phyloP scores from a whole-genome alignment of 2,797 vertebrate genomes.

The Sebastes steindachneri region DNA sequence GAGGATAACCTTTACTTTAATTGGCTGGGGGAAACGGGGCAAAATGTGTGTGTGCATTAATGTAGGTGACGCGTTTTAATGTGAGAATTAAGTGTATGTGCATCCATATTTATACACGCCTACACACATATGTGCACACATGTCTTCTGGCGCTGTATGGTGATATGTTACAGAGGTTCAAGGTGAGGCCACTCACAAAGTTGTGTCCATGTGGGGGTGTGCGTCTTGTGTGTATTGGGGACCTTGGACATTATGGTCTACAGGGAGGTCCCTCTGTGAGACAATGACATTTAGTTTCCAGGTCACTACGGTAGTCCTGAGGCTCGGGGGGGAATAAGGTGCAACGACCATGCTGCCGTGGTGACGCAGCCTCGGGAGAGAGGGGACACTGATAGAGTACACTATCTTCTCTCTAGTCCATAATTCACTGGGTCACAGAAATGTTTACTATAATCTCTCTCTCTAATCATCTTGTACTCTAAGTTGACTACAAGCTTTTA shows the following conservation, averaged over 20 bases:
- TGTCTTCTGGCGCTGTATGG: not conserved
- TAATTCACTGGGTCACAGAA: not conserved
- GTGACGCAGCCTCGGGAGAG: constrained; percentile 14
- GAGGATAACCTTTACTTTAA: constrained; percentile 70
- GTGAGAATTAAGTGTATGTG: not conserved
- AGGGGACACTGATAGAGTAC: not conserved
- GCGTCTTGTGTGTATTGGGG: not conserved
- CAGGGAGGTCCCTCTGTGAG: constrained; percentile 33
- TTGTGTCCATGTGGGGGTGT: not conserved
- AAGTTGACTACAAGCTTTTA: not conserved
- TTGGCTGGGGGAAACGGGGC: constrained; percentile 50
- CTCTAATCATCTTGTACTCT: not conserved
- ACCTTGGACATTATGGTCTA: constrained; percentile 19
- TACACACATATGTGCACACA: not conserved
- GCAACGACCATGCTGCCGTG: constrained; percentile 24
- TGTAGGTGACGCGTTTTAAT: constrained; percentile 27
- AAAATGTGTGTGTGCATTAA: constrained; percentile 12
- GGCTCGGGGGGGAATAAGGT: constrained; percentile 26
- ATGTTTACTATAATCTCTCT: not conserved
- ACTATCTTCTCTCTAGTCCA: not conserved
- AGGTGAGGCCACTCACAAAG: constrained; percentile 9
- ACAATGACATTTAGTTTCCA: constrained; percentile 65
- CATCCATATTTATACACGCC: constrained; percentile 17
- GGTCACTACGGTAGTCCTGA: constrained; percentile 43
- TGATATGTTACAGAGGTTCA: constrained; percentile 5